Percentiles rank a stretch among this genome's conserved stretches.
These are phyloP conservation scores for Conistra vaccinii DNA, from an alignment of 2,888 invertebrate genomes.

Conservation along the genomic window DNA sequence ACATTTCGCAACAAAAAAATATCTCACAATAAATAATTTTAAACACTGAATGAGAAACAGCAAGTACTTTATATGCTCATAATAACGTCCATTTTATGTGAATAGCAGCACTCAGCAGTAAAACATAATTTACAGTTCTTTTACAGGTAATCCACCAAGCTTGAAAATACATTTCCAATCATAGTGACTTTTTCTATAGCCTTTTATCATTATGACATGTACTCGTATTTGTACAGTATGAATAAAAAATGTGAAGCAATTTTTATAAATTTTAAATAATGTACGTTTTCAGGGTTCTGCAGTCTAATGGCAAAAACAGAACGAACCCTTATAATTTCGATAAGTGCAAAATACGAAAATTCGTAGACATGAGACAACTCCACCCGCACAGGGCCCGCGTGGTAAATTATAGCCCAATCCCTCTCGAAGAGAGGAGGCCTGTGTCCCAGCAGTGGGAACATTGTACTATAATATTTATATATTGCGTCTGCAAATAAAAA, in stretches of 20 bases:
- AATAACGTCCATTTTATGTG: neutral
- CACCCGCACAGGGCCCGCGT: no score
- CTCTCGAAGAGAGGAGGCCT: no score
- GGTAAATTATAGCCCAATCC: no score
- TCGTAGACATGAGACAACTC: no score
- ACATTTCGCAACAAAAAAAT: neutral
- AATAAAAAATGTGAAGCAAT: neutral
- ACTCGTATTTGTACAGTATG: no score
- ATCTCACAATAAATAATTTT: neutral
- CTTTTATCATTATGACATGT: neutral
- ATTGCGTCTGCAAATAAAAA: no score
- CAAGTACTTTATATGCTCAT: neutral
- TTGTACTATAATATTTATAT: no score
- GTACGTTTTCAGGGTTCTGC: neutral
- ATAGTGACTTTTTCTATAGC: neutral
- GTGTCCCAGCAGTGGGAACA: no score
- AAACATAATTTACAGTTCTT: neutral
- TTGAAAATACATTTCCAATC: slow-evolving; percentile 4
- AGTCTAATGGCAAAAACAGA: no score
- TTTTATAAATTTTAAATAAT: neutral
- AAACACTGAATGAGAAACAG: neutral
- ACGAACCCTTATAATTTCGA: neutral
- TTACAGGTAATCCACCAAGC: neutral
- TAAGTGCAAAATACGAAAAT: neutral
- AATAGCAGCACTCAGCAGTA: neutral